These are phyloP conservation scores for Lindbergichthys nudifrons DNA, from an alignment of 2,797 vertebrate genomes.

Conservation along the genomic window DNA sequence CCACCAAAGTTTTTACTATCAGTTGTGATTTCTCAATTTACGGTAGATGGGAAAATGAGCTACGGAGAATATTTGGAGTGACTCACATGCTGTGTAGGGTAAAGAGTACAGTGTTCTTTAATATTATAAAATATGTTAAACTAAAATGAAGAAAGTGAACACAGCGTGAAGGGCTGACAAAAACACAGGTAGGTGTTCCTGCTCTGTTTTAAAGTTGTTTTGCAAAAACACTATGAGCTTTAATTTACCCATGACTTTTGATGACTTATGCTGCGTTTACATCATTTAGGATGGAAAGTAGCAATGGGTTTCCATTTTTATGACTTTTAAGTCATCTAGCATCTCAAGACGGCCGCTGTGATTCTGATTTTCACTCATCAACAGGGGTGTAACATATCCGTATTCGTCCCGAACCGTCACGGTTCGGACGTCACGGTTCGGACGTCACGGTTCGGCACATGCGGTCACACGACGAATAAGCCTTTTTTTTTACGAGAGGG, in stretches of 20 bases:
- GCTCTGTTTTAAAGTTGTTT: neutral
- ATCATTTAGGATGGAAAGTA: neutral
- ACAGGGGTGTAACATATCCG: too few species aligned
- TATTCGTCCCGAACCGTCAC: too few species aligned
- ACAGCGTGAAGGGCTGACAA: neutral
- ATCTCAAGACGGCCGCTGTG: neutral
- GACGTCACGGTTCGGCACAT: too few species aligned
- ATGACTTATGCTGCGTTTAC: neutral
- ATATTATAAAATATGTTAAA: neutral
- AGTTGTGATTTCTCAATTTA: conserved; percentile 4
- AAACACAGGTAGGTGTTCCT: neutral
- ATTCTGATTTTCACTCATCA: neutral
- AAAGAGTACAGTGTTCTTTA: neutral
- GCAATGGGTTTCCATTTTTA: neutral
- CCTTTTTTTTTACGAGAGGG: too few species aligned
- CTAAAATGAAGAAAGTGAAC: neutral
- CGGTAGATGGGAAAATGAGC: conserved; percentile 25
- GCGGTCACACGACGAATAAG: too few species aligned
- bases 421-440: too few species aligned
- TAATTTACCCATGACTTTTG: neutral
- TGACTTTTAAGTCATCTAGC: neutral
- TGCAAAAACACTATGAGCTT: neutral
- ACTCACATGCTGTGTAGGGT: conserved; percentile 9
- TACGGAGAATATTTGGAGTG: conserved; percentile 9
- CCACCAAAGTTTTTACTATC: conserved; percentile 30